These are phyloP conservation scores for Papilio polytes DNA, from an alignment of 1,140 invertebrate species.

Conservation along the genomic window DNA sequence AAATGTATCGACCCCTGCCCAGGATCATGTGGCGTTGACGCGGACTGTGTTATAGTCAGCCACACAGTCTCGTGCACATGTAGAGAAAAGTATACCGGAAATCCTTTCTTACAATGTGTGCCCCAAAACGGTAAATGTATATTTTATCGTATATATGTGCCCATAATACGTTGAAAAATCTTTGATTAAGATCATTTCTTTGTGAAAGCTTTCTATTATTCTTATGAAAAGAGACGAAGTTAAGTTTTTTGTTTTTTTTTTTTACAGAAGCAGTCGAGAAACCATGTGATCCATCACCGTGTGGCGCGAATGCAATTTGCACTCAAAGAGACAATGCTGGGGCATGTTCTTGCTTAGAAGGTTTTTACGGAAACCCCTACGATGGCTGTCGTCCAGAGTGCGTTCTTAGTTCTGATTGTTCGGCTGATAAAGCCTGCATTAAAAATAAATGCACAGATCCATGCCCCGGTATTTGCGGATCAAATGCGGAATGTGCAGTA, in stretches of 20 bases:
- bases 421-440: slow-evolving; percentile 88
- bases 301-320: slow-evolving; percentile 91
- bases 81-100: slow-evolving; percentile 88
- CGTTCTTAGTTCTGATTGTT: slow-evolving; percentile 91
- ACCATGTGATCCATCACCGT: slow-evolving; percentile 91
- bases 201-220: slow-evolving; percentile 8
- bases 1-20: slow-evolving; percentile 92
- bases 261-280: slow-evolving; percentile 81
- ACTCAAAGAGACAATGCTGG: slow-evolving; percentile 85
- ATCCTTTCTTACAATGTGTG: slow-evolving; percentile 90
- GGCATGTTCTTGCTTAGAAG: slow-evolving; percentile 88
- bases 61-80: slow-evolving; percentile 91
- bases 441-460: slow-evolving; percentile 90
- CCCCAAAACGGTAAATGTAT: slow-evolving; percentile 83
- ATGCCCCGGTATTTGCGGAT: slow-evolving; percentile 91
- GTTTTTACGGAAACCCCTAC: slow-evolving; percentile 88
- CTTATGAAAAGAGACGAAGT: neutral
- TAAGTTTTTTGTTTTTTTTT: slow-evolving; percentile 42
- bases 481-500: slow-evolving; percentile 90
- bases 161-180: neutral
- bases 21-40: slow-evolving; percentile 90
- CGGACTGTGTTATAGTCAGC: slow-evolving; percentile 90
- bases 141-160: neutral
- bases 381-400: slow-evolving; percentile 91
- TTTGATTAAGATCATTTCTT: slow-evolving; percentile 41